Base-by-base conservation (phyloP, 2,113 vertebrate species). In the Dipodomys merriami region DNA sequence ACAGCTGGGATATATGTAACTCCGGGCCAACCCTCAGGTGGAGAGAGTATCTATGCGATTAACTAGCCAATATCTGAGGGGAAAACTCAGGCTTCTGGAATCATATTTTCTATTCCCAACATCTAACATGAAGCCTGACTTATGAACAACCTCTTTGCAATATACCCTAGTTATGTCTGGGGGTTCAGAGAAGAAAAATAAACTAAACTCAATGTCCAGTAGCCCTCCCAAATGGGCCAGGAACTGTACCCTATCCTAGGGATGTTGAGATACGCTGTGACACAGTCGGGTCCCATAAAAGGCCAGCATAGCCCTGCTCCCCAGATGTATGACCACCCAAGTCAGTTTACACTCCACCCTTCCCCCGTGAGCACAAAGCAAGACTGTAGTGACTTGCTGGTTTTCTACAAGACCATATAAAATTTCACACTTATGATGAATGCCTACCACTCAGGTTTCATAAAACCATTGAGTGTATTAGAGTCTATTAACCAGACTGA, bases 401-500 rank as follows among this genome's bases (percentile, higher is more conserved):
- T 91, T 88, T 97, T 90, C 91, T 83, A 53, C 23, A 77, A 93
- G 83, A 64, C 84, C 71, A 73, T 91, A 88, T 90, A 88, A 95
- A 91, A 96, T 76, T 90, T 96, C 94, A 89, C 1, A 90, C 72
- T 95, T 96, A 95, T 60, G 91, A 97, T 85, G 90, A 90, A 97
- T 96, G 88, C 93, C 86, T 92, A 49, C 90, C 90, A 87, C 97
- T 97, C 86, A 97, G 64, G 94, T 97, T 98, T 95, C 86, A 93
- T 97, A 96, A 97, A 98, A 98, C 98, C 97, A 99, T 98, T 98
- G 98, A 98, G 96, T 96, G 94, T 94, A 64, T 91, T 93, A 96
- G 96, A 98, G 98, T 98, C 98, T 98, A 98, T 99, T 98, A 98
- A 97, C 97, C 97, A 97, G 96, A 97, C 97, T 90, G 97, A 98